Conservation (phyloP, 2,888 invertebrate genomes). For the Oxycera nigricornis region DNA sequence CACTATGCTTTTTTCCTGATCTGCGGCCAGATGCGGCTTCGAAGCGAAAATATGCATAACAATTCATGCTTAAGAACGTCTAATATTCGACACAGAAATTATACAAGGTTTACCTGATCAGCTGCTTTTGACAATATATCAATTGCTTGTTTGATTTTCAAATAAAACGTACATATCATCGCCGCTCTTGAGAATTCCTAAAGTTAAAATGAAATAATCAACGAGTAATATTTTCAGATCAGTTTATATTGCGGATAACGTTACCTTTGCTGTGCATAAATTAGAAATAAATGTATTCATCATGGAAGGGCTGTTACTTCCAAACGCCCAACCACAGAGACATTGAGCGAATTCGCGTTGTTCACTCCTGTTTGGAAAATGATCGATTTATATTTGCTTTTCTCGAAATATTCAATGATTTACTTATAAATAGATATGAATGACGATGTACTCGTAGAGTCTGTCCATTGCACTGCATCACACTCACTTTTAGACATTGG, state of each 20-base stretch:
- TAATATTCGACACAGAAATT: no score
- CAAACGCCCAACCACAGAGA: conserved; percentile 90
- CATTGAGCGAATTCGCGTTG: conserved; percentile 82
- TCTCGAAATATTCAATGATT: conserved; percentile 37
- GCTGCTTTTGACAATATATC: conserved; percentile 83
- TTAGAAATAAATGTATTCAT: conserved; percentile 69
- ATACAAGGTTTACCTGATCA: conserved; percentile 52
- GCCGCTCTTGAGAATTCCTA: conserved; percentile 82
- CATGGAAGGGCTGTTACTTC: conserved; percentile 69
- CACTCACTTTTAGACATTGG: conserved; percentile 56
- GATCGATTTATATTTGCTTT: conserved; percentile 15
- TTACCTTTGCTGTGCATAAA: conserved; percentile 71
- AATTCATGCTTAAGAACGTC: no score
- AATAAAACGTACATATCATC: conserved; percentile 89
- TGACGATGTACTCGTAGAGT: conserved; percentile 58
- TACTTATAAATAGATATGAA: conserved; percentile 57
- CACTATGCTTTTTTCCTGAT: no score
- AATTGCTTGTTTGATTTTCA: conserved; percentile 83
- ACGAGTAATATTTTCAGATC: not conserved
- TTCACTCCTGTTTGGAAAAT: conserved; percentile 65
- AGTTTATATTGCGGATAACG: not conserved
- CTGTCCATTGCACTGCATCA: conserved; percentile 59
- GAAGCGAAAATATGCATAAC: no score
- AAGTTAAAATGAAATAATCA: conserved; percentile 1
- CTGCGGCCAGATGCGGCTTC: no score